phyloP scores from a whole-genome alignment of 2,797 vertebrate species.

The Mallotus villosus region DNA sequence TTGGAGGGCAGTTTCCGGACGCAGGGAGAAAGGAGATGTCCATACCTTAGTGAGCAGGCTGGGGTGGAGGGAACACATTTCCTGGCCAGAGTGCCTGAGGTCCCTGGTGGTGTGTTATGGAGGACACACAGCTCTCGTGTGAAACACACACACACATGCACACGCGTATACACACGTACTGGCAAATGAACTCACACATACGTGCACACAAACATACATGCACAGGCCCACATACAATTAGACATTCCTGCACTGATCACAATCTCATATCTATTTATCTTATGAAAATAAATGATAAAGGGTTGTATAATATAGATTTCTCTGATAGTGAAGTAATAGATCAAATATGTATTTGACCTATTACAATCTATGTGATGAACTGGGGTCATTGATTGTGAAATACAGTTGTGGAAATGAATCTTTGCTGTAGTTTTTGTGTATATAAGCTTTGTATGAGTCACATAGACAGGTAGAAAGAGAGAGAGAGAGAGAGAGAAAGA shows the following conservation, averaged over 20 bases:
- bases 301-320: no score
- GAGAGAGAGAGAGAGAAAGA: background rate
- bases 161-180: background rate
- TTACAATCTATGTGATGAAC: no score
- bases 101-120: constrained; percentile 22
- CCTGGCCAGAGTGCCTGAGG: constrained; percentile 25
- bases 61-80: constrained; percentile 36
- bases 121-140: background rate
- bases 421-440: no score
- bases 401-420: no score
- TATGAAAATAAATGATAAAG: no score
- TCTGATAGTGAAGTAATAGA: no score
- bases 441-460: constrained; percentile 57
- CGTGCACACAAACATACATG: background rate
- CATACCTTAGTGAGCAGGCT: constrained; percentile 47
- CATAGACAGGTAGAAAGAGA: constrained; percentile 54
- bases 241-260: no score
- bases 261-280: no score
- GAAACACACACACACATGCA: background rate
- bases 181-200: background rate
- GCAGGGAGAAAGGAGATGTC: constrained; percentile 33
- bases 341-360: no score
- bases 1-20: constrained; percentile 65
- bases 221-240: no score
- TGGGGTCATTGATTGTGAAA: no score